Conservation (phyloP, 23 tunicate species). For the Ascidia mentula region DNA sequence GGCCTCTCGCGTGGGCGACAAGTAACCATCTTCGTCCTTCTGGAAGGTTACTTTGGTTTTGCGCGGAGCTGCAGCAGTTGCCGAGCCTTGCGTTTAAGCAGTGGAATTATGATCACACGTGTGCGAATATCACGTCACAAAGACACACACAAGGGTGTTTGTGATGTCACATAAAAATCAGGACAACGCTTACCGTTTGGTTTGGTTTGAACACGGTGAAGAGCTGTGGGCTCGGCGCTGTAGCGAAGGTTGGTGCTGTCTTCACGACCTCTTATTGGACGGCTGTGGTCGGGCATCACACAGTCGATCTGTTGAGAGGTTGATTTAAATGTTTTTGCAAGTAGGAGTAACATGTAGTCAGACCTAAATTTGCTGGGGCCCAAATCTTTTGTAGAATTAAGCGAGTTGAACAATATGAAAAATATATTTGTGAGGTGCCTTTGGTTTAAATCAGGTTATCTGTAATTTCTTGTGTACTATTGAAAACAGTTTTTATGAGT, state of each 20-base stretch:
- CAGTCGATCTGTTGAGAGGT: neutral
- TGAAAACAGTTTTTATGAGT: too few relatives aligned
- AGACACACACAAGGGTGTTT: too few relatives aligned
- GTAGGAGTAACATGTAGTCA: too few relatives aligned
- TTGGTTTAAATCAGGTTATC: too few relatives aligned
- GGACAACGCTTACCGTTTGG: slow-evolving; percentile 77
- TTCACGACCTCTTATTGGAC: slow-evolving; percentile 47
- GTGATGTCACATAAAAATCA: neutral
- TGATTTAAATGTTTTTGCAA: too few relatives aligned
- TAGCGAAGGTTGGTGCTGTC: slow-evolving; percentile 80
- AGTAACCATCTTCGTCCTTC: slow-evolving; percentile 81
- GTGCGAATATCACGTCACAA: slow-evolving; percentile 3
- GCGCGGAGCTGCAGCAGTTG: neutral
- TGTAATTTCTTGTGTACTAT: too few relatives aligned
- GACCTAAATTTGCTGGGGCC: too few relatives aligned
- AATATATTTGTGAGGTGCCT: too few relatives aligned
- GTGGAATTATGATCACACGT: neutral
- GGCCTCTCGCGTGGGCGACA: slow-evolving; percentile 58
- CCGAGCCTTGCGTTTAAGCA: slow-evolving; percentile 6
- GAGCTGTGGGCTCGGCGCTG: slow-evolving; percentile 66
- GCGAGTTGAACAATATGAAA: too few relatives aligned
- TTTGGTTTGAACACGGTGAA: slow-evolving; percentile 36
- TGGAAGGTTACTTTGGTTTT: slow-evolving; percentile 12
- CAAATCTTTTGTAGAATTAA: too few relatives aligned
- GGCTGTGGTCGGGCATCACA: slow-evolving; percentile 8